phyloP scores from a whole-genome alignment of 2,888 invertebrate species.

The Coenonympha glycerion region DNA sequence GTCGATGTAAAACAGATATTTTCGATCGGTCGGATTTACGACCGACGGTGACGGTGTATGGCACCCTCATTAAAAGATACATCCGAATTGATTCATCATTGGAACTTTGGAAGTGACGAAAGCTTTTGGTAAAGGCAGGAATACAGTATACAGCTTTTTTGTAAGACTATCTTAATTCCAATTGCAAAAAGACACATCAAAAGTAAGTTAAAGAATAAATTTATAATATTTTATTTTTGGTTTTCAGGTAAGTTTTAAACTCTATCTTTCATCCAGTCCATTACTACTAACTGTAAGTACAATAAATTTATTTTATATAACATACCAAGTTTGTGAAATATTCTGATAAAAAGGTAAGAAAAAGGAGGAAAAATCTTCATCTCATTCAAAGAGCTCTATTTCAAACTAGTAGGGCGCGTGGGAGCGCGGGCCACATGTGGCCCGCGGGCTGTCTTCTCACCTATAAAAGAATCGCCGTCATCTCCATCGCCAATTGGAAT shows the following conservation, averaged over 20 bases:
- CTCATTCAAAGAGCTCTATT: no score
- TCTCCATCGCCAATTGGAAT: no score
- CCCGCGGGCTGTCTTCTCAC: no score
- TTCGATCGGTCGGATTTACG: slow-evolving; percentile 18
- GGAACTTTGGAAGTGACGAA: slow-evolving; percentile 11
- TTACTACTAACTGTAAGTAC: not conserved
- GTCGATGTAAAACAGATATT: slow-evolving; percentile 17
- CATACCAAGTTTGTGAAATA: no score
- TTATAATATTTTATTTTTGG: no score
- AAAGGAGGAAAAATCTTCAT: no score
- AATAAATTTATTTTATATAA: not conserved
- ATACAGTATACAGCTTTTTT: not conserved
- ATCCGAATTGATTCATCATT: slow-evolving; percentile 17
- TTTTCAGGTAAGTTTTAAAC: not conserved
- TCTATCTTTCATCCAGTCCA: not conserved
- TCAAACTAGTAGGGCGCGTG: no score
- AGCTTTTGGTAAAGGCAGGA: slow-evolving; percentile 2
- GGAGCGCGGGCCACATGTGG: no score
- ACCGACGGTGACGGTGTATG: slow-evolving; percentile 15
- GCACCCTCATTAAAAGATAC: slow-evolving; percentile 22
- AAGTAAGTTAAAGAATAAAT: not conserved
- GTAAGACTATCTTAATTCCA: no score
- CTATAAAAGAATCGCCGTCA: no score
- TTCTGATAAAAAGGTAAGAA: no score
- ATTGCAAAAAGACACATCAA: no score